These are phyloP conservation scores for Taurulus bubalis DNA, from an alignment of 2,113 vertebrate genomes.

Conservation along the genomic window DNA sequence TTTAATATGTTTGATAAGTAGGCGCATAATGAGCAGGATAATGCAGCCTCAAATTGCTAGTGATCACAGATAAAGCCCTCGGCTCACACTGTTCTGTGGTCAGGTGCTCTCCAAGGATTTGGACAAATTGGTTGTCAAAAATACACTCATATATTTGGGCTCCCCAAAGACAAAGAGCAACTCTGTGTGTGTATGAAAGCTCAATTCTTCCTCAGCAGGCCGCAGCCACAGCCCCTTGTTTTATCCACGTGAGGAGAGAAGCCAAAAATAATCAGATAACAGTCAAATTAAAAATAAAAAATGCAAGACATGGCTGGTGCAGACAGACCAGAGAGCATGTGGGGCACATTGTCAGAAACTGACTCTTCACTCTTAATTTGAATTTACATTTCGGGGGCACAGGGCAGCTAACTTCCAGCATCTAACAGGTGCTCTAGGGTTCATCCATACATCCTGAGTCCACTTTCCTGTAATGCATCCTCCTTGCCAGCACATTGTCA, in stretches of 20 bases:
- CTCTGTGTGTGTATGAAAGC: constrained; percentile 3
- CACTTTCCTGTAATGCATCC: background rate
- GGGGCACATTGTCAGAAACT: background rate
- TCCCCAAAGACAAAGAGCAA: constrained; percentile 16
- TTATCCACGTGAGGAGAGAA: constrained; percentile 19
- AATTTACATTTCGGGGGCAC: background rate
- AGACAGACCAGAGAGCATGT: background rate
- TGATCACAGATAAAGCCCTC: constrained; percentile 38
- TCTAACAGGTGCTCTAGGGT: background rate
- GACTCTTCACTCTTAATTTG: background rate
- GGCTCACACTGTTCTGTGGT: constrained; percentile 33
- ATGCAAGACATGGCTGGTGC: background rate
- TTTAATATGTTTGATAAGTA: constrained; percentile 56
- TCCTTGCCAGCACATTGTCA: background rate
- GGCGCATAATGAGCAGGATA: constrained; percentile 42
- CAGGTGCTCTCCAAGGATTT: constrained; percentile 44
- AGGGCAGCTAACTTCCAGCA: background rate
- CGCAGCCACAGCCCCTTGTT: background rate
- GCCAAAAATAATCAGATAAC: constrained; percentile 27
- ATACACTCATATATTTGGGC: constrained; percentile 16
- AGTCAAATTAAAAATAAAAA: constrained; percentile 24
- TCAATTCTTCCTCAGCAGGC: background rate
- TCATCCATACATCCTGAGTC: background rate
- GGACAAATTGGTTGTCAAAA: constrained; percentile 34
- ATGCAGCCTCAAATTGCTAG: constrained; percentile 34